These are phyloP conservation scores for Netelia fuscicornis DNA, from an alignment of 2,888 invertebrate genomes.

Conservation along the genomic window DNA sequence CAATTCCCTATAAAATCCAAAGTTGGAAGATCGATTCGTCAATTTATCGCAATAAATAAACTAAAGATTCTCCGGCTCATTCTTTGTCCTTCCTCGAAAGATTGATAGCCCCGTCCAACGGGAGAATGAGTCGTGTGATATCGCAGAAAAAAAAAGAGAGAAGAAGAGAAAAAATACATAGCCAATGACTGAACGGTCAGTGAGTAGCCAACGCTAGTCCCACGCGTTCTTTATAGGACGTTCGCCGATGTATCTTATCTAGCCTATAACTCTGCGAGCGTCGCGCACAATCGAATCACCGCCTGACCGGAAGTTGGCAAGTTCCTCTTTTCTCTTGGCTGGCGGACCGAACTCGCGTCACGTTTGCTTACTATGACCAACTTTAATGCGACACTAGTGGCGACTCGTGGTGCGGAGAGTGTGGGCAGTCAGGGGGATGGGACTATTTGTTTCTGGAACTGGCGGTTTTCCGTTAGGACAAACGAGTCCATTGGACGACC, in stretches of 20 bases:
- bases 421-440: neutral
- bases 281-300: constrained; percentile 49
- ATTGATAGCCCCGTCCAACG: too few relatives aligned
- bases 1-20: too few relatives aligned
- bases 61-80: too few relatives aligned
- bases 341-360: neutral
- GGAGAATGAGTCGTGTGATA: too few relatives aligned
- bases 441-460: constrained; percentile 57
- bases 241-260: constrained; percentile 22
- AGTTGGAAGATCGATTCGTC: too few relatives aligned
- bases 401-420: neutral
- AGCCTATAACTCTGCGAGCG: neutral
- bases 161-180: neutral
- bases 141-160: neutral
- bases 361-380: constrained; percentile 9
- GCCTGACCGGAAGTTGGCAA: constrained; percentile 58
- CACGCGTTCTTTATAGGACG: constrained; percentile 61
- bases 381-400: constrained; percentile 32
- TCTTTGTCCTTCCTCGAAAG: too few relatives aligned
- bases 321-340: constrained; percentile 25
- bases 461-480: constrained; percentile 32
- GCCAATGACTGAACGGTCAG: neutral
- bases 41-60: too few relatives aligned
- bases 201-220: neutral
- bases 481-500: constrained; percentile 31